phyloP scores from a whole-genome alignment of 2,888 invertebrate species.

The Cryptus armator region DNA sequence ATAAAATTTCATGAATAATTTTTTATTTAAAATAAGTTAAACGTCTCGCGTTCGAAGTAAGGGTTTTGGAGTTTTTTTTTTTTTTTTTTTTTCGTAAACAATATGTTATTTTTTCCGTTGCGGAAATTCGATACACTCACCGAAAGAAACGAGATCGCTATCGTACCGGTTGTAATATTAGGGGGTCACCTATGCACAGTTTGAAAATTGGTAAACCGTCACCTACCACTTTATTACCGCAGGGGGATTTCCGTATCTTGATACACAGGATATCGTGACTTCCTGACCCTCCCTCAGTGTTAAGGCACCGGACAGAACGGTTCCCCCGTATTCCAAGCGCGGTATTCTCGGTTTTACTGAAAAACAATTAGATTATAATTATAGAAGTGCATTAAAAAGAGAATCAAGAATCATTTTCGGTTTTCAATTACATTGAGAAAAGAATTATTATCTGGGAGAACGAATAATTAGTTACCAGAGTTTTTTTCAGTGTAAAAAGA shows the following conservation, averaged over 20 bases:
- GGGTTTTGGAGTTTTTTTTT: too few relatives aligned
- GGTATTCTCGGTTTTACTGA: slow-evolving; percentile 91
- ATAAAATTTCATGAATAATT: too few relatives aligned
- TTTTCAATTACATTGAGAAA: neutral
- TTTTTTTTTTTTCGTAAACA: neutral
- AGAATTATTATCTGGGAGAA: neutral
- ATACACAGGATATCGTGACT: slow-evolving; percentile 92
- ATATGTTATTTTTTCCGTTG: neutral
- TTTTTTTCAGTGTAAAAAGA: too few relatives aligned
- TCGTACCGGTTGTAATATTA: slow-evolving; percentile 11
- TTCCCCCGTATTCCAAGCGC: slow-evolving; percentile 92
- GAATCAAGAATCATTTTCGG: neutral
- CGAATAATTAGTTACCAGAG: too few relatives aligned
- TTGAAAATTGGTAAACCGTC: slow-evolving; percentile 42
- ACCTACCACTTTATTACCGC: slow-evolving; percentile 94
- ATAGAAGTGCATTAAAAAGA: neutral
- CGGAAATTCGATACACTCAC: slow-evolving; percentile 35
- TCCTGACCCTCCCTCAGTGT: slow-evolving; percentile 82
- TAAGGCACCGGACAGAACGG: slow-evolving; percentile 84
- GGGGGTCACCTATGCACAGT: slow-evolving; percentile 24
- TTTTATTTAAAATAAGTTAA: too few relatives aligned
- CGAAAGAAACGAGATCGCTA: slow-evolving; percentile 46
- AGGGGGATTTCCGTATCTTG: slow-evolving; percentile 96
- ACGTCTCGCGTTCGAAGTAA: too few relatives aligned
- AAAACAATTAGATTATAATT: slow-evolving; percentile 77